Conservation (phyloP, 2,888 invertebrate genomes). For the Cerceris ruficornis region DNA sequence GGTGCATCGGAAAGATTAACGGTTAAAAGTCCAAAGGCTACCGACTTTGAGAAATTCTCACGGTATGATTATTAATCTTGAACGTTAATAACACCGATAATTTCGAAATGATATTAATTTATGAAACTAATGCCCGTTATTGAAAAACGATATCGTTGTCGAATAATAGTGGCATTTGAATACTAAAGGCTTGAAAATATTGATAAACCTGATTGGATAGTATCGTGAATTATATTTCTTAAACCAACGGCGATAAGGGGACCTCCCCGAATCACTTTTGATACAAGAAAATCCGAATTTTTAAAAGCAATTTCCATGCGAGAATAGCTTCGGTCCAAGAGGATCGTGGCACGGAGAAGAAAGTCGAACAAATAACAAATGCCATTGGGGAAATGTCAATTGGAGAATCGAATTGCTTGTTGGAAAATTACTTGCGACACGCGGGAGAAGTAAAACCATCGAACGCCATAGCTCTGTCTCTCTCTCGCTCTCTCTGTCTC, state of each 20-base stretch:
- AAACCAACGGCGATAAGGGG: not conserved
- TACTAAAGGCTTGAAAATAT: too few species aligned
- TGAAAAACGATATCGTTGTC: too few species aligned
- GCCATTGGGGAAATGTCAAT: slow-evolving; percentile 30
- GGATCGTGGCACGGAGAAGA: not conserved
- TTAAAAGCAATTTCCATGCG: not conserved
- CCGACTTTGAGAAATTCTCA: too few species aligned
- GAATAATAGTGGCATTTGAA: too few species aligned
- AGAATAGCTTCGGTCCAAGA: not conserved
- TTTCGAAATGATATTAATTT: too few species aligned
- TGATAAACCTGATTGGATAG: not conserved
- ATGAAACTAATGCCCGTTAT: too few species aligned
- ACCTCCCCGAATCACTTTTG: not conserved
- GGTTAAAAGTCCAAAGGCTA: too few species aligned
- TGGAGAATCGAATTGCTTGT: slow-evolving; percentile 23
- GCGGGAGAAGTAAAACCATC: slow-evolving; percentile 22
- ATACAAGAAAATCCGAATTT: not conserved
- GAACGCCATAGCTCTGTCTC: slow-evolving; percentile 12
- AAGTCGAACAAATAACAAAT: slow-evolving; percentile 10
- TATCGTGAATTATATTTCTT: not conserved
- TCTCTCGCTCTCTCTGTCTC: slow-evolving; percentile 8
- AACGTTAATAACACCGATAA: too few species aligned
- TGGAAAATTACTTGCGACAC: slow-evolving; percentile 34
- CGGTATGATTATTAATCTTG: too few species aligned
- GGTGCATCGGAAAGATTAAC: too few species aligned